phyloP scores from a whole-genome alignment of 1,140 invertebrate species.

The Drosophila auraria region DNA sequence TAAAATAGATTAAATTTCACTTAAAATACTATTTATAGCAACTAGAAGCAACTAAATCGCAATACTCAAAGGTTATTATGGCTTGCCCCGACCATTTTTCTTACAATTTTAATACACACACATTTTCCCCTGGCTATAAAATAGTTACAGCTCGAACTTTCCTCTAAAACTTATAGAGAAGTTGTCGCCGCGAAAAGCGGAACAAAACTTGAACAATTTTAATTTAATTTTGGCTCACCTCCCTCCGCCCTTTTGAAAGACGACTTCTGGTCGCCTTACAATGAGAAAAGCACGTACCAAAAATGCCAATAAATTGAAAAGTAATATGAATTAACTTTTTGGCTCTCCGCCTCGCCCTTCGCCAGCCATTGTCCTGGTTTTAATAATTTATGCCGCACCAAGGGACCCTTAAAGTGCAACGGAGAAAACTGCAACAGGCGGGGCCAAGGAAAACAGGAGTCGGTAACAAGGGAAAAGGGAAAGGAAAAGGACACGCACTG shows the following conservation, averaged over 20 bases:
- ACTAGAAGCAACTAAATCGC: background rate
- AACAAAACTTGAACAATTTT: slow-evolving; percentile 67
- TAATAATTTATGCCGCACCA: slow-evolving; percentile 73
- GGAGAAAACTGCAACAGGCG: slow-evolving; percentile 60
- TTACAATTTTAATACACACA: slow-evolving; percentile 5
- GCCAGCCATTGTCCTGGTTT: slow-evolving; percentile 62
- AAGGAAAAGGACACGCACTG: slow-evolving; percentile 21
- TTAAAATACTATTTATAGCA: background rate
- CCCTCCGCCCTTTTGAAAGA: slow-evolving; percentile 8
- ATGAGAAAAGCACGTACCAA: slow-evolving; percentile 54
- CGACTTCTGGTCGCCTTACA: slow-evolving; percentile 45
- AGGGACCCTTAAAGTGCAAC: slow-evolving; percentile 66
- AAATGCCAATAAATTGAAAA: slow-evolving; percentile 82
- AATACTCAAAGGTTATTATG: background rate
- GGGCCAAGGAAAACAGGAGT: background rate
- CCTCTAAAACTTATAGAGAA: slow-evolving; percentile 24
- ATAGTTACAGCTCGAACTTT: slow-evolving; percentile 31
- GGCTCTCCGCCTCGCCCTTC: slow-evolving; percentile 25
- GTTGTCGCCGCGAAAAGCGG: slow-evolving; percentile 15
- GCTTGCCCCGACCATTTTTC: background rate
- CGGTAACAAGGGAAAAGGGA: background rate
- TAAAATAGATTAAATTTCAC: background rate
- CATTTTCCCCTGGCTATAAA: slow-evolving; percentile 26
- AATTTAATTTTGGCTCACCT: slow-evolving; percentile 66
- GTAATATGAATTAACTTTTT: slow-evolving; percentile 83